Evolutionary conservation across 2,888 invertebrate genomes (phyloP).

Genomic region (Diaprepes abbreviatus): DNA sequence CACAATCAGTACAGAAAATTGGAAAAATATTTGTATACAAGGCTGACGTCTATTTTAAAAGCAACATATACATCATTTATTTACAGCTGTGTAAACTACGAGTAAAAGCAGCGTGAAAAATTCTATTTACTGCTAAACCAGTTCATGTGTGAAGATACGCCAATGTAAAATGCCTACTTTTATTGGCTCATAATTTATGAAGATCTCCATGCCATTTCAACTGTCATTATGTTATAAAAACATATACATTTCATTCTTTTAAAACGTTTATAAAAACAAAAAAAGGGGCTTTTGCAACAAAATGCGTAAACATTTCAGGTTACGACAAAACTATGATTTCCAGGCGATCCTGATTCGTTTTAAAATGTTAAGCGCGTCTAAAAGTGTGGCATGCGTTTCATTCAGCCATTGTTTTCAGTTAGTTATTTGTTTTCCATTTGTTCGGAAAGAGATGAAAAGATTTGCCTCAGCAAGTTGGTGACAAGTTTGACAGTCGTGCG

Average conservation of each 20-base stretch:
- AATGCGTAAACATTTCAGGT: constrained; percentile 32
- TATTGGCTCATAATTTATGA: constrained; percentile 13
- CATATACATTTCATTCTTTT: constrained; percentile 20
- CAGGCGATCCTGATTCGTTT: constrained; percentile 29
- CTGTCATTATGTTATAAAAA: constrained; percentile 23
- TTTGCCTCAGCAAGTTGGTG: constrained; percentile 16
- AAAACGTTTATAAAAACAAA: constrained; percentile 15
- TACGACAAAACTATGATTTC: constrained; percentile 41
- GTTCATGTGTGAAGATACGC: background rate
- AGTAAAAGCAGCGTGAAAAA: background rate
- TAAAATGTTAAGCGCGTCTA: constrained; percentile 28
- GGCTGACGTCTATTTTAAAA: background rate
- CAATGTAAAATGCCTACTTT: background rate
- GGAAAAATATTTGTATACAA: background rate
- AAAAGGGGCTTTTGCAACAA: constrained; percentile 38
- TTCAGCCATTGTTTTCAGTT: constrained; percentile 39
- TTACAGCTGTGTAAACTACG: constrained; percentile 16
- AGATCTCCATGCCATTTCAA: constrained; percentile 8
- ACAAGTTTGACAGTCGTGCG: constrained; percentile 37
- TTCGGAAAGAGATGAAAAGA: constrained; percentile 22
- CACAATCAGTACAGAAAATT: background rate
- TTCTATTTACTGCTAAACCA: background rate
- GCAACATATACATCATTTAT: constrained; percentile 1
- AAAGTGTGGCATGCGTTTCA: constrained; percentile 40
- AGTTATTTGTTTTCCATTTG: constrained; percentile 44